These are phyloP conservation scores for Petrocephalus schoutedeni DNA, from an alignment of 2,797 vertebrate species.

Conservation along the genomic window DNA sequence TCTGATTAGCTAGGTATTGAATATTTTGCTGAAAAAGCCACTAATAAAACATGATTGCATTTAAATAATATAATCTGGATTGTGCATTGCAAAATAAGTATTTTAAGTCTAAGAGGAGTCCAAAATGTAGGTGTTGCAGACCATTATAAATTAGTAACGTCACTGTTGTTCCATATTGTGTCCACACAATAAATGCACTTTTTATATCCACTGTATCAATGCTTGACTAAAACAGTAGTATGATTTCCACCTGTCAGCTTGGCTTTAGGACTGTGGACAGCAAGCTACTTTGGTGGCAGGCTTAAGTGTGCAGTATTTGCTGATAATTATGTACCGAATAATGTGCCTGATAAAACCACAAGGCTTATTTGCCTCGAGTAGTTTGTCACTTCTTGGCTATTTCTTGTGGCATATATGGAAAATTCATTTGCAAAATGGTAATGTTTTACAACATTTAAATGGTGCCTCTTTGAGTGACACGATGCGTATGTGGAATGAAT, in stretches of 20 bases:
- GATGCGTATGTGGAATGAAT: neutral
- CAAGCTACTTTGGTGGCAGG: neutral
- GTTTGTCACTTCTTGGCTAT: neutral
- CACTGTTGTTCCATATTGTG: neutral
- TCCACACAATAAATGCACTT: no score
- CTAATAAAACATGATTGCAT: neutral
- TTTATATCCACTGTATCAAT: neutral
- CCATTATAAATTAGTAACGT: neutral
- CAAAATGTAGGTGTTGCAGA: neutral
- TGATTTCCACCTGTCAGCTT: neutral
- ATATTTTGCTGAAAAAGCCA: neutral
- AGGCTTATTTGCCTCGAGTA: neutral
- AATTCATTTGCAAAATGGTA: neutral
- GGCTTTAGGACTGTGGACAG: neutral
- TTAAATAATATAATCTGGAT: slow-evolving; percentile 53
- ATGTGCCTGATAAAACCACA: neutral
- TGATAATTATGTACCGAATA: neutral
- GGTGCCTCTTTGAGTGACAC: neutral
- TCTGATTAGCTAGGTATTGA: neutral
- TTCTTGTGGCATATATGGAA: neutral
- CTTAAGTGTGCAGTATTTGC: neutral
- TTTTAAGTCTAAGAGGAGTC: neutral
- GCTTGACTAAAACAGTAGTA: neutral
- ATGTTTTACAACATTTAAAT: neutral
- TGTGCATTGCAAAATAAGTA: neutral